These are phyloP conservation scores for Pyrocephalus nanus DNA, from an alignment of 2,797 vertebrate genomes.

Conservation along the genomic window DNA sequence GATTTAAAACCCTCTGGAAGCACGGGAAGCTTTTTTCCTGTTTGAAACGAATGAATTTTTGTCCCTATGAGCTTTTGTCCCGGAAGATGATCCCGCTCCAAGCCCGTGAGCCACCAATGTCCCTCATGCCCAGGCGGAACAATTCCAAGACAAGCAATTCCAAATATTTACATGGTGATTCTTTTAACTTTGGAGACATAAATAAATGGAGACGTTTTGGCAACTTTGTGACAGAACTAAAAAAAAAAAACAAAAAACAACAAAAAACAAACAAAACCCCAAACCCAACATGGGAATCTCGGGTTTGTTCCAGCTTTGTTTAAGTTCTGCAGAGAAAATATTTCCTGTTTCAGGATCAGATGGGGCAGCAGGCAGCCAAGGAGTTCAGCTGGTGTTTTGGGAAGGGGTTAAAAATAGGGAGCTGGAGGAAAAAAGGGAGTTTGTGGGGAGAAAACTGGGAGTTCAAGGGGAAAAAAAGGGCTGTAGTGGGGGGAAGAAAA, in stretches of 20 bases:
- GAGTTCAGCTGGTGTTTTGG: neutral
- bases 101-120: accelerated
- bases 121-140: neutral
- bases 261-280: neutral
- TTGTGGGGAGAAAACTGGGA: neutral
- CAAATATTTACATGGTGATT: neutral
- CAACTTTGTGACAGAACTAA: neutral
- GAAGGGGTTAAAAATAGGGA: neutral
- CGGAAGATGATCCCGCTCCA: neutral
- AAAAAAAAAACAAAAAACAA: neutral
- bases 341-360: neutral
- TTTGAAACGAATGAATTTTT: neutral
- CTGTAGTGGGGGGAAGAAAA: neutral
- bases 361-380: neutral
- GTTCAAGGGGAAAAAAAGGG: neutral
- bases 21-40: neutral
- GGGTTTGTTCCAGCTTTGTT: neutral
- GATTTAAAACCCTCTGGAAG: neutral
- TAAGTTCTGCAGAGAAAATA: neutral
- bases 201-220: neutral
- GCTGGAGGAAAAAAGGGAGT: neutral
- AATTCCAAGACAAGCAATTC: neutral
- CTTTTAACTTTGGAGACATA: neutral
- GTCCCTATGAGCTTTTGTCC: neutral
- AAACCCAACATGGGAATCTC: neutral